Evolutionary conservation across 2,797 vertebrate species (phyloP).

Genomic region (Chaunax sp.): DNA sequence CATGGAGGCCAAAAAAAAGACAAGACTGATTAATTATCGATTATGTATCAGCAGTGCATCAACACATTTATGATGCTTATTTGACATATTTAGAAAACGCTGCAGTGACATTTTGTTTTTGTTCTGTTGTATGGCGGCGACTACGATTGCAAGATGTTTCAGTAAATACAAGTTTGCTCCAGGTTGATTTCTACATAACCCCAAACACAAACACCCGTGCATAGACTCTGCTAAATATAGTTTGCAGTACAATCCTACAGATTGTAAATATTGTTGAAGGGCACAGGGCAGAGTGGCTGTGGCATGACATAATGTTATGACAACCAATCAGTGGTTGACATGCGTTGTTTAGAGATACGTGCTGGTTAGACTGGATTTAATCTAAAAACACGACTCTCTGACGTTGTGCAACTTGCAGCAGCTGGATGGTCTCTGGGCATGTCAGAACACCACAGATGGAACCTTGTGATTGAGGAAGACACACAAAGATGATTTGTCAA

Average conservation of each 20-base stretch:
- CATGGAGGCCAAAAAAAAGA: not conserved
- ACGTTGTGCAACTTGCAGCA: conserved; percentile 39
- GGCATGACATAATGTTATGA: not conserved
- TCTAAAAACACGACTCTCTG: too few species aligned
- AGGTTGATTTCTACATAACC: conserved; percentile 9
- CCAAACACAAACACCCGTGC: conserved; percentile 17
- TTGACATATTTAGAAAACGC: not conserved
- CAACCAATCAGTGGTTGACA: not conserved
- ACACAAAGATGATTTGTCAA: conserved; percentile 32
- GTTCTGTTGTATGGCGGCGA: conserved; percentile 5
- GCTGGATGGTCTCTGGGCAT: conserved; percentile 27
- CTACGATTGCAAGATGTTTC: conserved; percentile 50
- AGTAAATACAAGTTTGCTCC: conserved; percentile 15
- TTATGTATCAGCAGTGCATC: not conserved
- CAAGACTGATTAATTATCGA: not conserved
- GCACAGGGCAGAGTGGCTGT: too few species aligned
- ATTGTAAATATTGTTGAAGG: not conserved
- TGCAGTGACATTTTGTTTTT: conserved; percentile 12
- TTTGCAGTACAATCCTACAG: not conserved
- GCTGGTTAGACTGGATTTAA: not conserved
- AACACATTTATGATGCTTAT: not conserved
- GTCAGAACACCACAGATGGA: conserved; percentile 41
- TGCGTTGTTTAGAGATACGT: conserved; percentile 1
- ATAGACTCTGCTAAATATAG: not conserved
- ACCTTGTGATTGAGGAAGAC: conserved; percentile 48